Evolutionary conservation across 2,797 vertebrate species (phyloP).

Genomic region (Balearica regulorum): DNA sequence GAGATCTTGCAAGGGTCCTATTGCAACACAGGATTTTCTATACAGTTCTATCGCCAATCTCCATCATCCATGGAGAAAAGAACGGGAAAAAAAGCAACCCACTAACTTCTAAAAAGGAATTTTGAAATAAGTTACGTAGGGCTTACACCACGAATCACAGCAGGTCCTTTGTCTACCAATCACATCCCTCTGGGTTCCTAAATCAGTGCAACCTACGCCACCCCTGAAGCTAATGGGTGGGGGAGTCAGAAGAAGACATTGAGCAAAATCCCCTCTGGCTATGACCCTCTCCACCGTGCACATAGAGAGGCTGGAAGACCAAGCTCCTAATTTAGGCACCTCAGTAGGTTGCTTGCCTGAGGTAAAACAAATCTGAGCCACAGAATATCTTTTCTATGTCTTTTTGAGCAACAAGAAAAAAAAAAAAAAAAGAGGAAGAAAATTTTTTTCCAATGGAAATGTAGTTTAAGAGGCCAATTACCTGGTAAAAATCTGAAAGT

Average conservation of each 20-base stretch:
- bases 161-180: not conserved
- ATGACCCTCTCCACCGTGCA: not conserved
- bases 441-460: not conserved
- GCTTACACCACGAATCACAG: not conserved
- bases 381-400: not conserved
- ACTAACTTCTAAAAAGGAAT: not conserved
- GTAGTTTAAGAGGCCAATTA: not conserved
- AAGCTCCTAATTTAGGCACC: not conserved
- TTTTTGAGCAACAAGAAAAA: not conserved
- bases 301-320: not conserved
- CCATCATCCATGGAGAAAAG: not conserved
- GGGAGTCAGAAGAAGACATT: not conserved
- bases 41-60: not conserved
- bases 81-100: not conserved
- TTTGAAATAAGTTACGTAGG: not conserved
- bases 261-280: not conserved
- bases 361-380: not conserved
- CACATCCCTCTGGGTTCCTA: not conserved
- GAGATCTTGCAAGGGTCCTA: not conserved
- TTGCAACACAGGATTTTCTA: rapidly evolving
- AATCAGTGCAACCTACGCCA: not conserved
- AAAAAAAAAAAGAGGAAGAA: not conserved
- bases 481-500: not conserved
- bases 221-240: not conserved
- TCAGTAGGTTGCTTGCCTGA: not conserved